Evolutionary conservation across 2,113 vertebrate genomes (phyloP).

Genomic region (Chaetura pelagica): DNA sequence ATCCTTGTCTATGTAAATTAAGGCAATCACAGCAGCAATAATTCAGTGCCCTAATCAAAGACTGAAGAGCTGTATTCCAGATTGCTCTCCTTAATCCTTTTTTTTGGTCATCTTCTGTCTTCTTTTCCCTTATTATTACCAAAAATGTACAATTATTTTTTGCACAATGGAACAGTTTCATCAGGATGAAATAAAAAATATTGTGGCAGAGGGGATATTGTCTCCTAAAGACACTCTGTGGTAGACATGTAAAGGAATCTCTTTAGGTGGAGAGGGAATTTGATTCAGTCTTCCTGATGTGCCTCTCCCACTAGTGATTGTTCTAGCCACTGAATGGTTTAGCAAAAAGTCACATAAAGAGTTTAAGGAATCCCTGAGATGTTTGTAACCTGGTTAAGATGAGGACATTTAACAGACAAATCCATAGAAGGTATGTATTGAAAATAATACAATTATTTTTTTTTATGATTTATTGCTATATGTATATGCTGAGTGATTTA

Average conservation of each 20-base stretch:
- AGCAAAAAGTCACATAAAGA: background rate
- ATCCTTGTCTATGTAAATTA: background rate
- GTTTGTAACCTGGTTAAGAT: background rate
- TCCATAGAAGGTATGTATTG: background rate
- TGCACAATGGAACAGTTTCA: background rate
- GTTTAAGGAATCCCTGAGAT: background rate
- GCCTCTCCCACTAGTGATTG: background rate
- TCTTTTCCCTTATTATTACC: background rate
- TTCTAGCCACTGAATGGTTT: background rate
- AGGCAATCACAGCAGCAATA: background rate
- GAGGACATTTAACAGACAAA: background rate
- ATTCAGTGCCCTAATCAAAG: background rate
- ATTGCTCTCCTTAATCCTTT: background rate
- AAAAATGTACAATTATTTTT: background rate
- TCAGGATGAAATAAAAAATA: background rate
- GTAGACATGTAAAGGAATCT: fast-evolving
- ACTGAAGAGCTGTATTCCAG: background rate
- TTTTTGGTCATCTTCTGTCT: background rate
- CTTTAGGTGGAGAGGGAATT: background rate
- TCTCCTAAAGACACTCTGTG: background rate
- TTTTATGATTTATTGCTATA: background rate
- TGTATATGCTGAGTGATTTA: background rate
- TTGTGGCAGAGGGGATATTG: background rate
- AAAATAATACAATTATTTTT: background rate
- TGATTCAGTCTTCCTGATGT: background rate